A percentile compares a stretch with the other conserved stretches of the same genome.
These are phyloP conservation scores for Drosophila biarmipes DNA, from an alignment of 1,140 invertebrate genomes.

Conservation along the genomic window DNA sequence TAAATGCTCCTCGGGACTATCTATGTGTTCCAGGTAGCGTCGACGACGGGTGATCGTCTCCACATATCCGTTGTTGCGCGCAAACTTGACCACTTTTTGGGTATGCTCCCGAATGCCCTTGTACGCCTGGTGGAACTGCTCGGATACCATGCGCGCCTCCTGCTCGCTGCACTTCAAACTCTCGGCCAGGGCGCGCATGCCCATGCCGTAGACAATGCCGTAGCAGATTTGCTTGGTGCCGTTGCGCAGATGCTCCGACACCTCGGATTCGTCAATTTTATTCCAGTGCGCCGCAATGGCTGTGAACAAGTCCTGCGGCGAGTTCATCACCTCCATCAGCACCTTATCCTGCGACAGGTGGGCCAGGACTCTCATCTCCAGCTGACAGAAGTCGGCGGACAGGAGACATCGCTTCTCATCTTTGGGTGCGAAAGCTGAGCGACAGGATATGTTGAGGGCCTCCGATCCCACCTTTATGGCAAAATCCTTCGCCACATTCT, in stretches of 20 bases:
- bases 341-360: slow-evolving; percentile 93
- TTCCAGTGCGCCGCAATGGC: slow-evolving; percentile 94
- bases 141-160: slow-evolving; percentile 92
- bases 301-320: slow-evolving; percentile 93
- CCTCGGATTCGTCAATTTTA: slow-evolving; percentile 87
- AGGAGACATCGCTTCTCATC: slow-evolving; percentile 88
- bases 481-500: slow-evolving; percentile 96
- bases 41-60: slow-evolving; percentile 92
- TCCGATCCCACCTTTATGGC: slow-evolving; percentile 63
- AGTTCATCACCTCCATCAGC: slow-evolving; percentile 89
- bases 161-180: slow-evolving; percentile 91
- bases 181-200: slow-evolving; percentile 92
- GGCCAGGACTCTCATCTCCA: slow-evolving; percentile 96
- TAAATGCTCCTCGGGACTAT: slow-evolving; percentile 86
- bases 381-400: slow-evolving; percentile 97
- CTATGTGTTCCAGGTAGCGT: slow-evolving; percentile 92
- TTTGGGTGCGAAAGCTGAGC: slow-evolving; percentile 89
- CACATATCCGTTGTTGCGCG: slow-evolving; percentile 91
- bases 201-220: slow-evolving; percentile 99
- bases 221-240: slow-evolving; percentile 97
- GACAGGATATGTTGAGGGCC: slow-evolving; percentile 84
- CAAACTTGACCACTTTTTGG: slow-evolving; percentile 88
- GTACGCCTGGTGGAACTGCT: slow-evolving; percentile 93
- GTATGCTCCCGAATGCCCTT: slow-evolving; percentile 90
- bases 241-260: slow-evolving; percentile 90